Percentiles rank a stretch among this genome's conserved stretches.
Evolutionary conservation across 2,888 invertebrate species (phyloP).

Genomic region (Melikaiella ostensackeni): DNA sequence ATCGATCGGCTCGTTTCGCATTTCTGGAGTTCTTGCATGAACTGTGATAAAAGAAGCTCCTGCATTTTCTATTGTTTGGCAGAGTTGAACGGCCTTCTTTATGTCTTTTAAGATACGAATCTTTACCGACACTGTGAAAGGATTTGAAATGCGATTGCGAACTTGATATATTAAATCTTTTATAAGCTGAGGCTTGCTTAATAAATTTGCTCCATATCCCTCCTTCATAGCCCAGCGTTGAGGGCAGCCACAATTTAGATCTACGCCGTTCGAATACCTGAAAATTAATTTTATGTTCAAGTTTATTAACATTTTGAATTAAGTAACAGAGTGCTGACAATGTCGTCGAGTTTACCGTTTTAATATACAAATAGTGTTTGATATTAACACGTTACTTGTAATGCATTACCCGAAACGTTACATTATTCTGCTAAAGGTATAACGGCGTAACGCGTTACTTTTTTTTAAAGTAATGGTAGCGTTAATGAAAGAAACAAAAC

Average conservation of each 20-base stretch:
- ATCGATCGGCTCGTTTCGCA: slow-evolving; percentile 86
- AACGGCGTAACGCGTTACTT: no score
- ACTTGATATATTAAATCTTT: slow-evolving; percentile 89
- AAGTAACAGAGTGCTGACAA: no score
- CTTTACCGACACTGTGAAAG: slow-evolving; percentile 95
- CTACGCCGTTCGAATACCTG: slow-evolving; percentile 93
- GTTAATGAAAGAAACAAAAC: no score
- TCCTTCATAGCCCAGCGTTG: slow-evolving; percentile 96
- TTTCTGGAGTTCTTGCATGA: slow-evolving; percentile 95
- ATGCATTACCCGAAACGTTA: no score
- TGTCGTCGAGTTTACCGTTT: slow-evolving; percentile 14
- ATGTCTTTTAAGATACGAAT: slow-evolving; percentile 88
- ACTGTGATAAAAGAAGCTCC: slow-evolving; percentile 94
- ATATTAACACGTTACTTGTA: no score
- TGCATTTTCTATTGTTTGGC: slow-evolving; percentile 88
- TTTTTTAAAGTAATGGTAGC: no score
- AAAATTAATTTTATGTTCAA: slow-evolving; percentile 14
- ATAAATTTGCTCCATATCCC: slow-evolving; percentile 91
- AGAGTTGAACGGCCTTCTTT: slow-evolving; percentile 87
- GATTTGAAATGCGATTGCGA: slow-evolving; percentile 83
- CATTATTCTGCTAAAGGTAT: no score
- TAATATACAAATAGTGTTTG: no score
- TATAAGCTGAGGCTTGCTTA: slow-evolving; percentile 90
- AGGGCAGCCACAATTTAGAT: slow-evolving; percentile 98
- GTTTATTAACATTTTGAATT: no score